Conservation (phyloP, 2,888 invertebrate species). For the Gibbula magus region DNA sequence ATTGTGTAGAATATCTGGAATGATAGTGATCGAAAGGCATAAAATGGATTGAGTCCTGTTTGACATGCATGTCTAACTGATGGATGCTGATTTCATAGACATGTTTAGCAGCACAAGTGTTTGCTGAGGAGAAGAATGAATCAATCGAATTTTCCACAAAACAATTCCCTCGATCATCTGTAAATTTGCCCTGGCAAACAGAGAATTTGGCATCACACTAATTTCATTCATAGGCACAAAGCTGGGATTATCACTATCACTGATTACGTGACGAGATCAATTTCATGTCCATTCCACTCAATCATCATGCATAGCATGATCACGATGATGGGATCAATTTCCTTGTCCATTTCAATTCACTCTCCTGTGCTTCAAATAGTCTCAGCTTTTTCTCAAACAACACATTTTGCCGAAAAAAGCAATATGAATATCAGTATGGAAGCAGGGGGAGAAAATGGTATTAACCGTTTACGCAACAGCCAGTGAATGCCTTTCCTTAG, state of each 20-base stretch:
- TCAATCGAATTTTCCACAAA: not conserved
- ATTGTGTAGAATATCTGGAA: not conserved
- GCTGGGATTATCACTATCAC: not conserved
- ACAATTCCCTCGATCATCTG: not conserved
- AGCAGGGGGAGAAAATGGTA: too few species aligned
- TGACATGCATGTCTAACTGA: not conserved
- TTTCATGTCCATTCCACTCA: not conserved
- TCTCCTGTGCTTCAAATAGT: too few species aligned
- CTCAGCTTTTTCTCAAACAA: too few species aligned
- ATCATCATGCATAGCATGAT: too few species aligned
- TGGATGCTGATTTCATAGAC: not conserved
- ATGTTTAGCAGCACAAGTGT: not conserved
- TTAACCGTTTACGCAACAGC: too few species aligned
- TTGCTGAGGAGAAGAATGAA: not conserved
- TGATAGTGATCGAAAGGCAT: not conserved
- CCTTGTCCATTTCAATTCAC: too few species aligned
- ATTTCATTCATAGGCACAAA: not conserved
- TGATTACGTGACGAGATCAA: not conserved
- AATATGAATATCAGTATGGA: too few species aligned
- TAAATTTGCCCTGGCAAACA: conserved; percentile 6
- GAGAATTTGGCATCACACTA: not conserved
- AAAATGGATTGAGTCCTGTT: not conserved
- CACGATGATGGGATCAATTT: too few species aligned
- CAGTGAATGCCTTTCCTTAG: too few species aligned
- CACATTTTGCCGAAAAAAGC: too few species aligned